Base-by-base conservation (phyloP, 2,797 vertebrate species). In the Crypturellus tataupa region DNA sequence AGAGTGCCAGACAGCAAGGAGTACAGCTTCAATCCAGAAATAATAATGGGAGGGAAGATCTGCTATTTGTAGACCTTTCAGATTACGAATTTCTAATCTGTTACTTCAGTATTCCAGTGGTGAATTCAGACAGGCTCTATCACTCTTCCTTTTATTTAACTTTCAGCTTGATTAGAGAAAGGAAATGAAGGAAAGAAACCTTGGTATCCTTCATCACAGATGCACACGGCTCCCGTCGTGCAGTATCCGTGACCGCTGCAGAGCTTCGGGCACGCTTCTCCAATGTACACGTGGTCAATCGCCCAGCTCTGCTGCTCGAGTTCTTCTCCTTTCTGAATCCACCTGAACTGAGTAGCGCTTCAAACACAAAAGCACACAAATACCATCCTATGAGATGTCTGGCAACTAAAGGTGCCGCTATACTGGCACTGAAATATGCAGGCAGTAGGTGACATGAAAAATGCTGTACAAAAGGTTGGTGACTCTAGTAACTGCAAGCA, bases 321-420 rank as follows among this genome's bases (percentile, higher is more conserved):
- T 8, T 98, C 98, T 69, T 99, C 99, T 47, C 99, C 99, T 89
- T 98, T 99, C 94, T 99, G 99, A 97, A 99, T 99, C 99, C 99
- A 99, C 80, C 99, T 99, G 97, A 99, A 99, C 97, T 99, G 99
- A 4, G 99, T 99, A 2, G 99, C 99, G 62, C 99, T 99, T 97
- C 58, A 93, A 97, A 94, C 51, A 64, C 10, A 76, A 96, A 93
- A 81, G 40, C 40, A 85, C 59, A 15, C 85, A 76, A 84, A 80
- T 40, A 58, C 9, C 3, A 1, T 33, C 19, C 80, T 68, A 80
- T 3, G 10, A 10, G 12, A 10, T 15, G 31, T 19, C 19, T 17
- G 70, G 59, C 25, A 68, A 76, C 80, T 64, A 78, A 90, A 77
- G 33, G 23, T 21, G 13, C 42, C 12, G 35, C n/a, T 49, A 56